Conservation (phyloP, 2,797 vertebrate genomes). For the Cottoperca gobio region DNA sequence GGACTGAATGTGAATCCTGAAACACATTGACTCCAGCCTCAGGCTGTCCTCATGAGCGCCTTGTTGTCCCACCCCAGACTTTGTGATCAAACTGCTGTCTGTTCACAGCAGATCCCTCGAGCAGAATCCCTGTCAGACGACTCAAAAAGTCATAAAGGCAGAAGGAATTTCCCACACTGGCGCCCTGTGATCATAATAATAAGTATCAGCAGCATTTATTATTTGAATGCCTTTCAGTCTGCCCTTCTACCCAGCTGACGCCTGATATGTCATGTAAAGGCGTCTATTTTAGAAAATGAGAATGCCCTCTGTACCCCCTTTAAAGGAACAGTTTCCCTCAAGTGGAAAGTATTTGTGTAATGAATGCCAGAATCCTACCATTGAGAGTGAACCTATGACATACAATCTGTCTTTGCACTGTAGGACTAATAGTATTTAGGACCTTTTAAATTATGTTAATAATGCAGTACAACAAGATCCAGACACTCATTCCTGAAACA, state of each 20-base stretch:
- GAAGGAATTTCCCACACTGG: too few species aligned
- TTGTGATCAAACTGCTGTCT: neutral
- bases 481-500: neutral
- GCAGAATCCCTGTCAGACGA: neutral
- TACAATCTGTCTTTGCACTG: neutral
- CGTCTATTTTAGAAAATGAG: neutral
- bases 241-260: neutral
- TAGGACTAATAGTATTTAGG: neutral
- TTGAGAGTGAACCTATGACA: neutral
- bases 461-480: neutral
- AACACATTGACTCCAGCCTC: too few species aligned
- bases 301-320: neutral
- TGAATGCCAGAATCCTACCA: neutral
- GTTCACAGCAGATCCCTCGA: neutral
- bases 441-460: neutral
- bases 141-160: too few species aligned
- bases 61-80: neutral
- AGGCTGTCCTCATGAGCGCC: too few species aligned
- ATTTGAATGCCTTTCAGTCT: neutral
- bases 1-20: too few species aligned
- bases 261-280: neutral
- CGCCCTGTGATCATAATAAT: neutral
- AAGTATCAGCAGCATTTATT: neutral
- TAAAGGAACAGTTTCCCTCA: neutral
- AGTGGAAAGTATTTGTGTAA: constrained; percentile 1